Percentiles rank a stretch among this genome's conserved stretches.
Evolutionary conservation across 2,113 vertebrate species (phyloP).

Genomic region (Poecile atricapillus): DNA sequence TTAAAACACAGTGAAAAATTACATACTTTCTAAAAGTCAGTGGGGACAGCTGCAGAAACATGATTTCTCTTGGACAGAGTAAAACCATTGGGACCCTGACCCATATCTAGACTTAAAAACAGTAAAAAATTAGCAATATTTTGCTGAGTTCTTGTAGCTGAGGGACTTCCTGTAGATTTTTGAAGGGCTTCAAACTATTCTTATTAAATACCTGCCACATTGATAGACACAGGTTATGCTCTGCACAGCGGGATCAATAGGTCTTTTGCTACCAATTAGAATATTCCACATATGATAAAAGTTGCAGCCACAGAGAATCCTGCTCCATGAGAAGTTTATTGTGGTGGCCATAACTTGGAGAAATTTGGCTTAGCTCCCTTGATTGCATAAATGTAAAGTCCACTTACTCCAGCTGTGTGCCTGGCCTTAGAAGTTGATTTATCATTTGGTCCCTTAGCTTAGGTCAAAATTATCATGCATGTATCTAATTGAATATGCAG

Average conservation of each 20-base stretch:
- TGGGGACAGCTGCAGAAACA: background rate
- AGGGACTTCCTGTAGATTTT: background rate
- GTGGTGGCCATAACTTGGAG: background rate
- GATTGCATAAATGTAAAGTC: background rate
- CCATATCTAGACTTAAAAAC: background rate
- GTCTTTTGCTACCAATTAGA: background rate
- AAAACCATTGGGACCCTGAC: background rate
- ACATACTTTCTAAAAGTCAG: background rate
- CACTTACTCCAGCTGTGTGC: background rate
- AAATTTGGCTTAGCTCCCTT: background rate
- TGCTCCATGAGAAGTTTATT: background rate
- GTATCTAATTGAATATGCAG: background rate
- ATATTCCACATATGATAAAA: background rate
- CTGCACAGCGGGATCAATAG: background rate
- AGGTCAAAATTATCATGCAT: background rate
- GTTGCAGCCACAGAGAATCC: background rate
- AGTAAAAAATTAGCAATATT: background rate
- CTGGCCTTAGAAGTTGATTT: background rate
- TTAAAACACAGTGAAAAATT: slow-evolving; percentile 2
- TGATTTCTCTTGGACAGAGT: background rate
- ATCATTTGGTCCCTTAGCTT: background rate
- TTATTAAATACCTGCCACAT: background rate
- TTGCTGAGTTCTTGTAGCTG: background rate
- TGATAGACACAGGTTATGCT: too few species aligned
- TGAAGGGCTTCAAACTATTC: background rate